Evolutionary conservation across 2,888 invertebrate species (phyloP).

Genomic region (Pyrochroa serraticornis): DNA sequence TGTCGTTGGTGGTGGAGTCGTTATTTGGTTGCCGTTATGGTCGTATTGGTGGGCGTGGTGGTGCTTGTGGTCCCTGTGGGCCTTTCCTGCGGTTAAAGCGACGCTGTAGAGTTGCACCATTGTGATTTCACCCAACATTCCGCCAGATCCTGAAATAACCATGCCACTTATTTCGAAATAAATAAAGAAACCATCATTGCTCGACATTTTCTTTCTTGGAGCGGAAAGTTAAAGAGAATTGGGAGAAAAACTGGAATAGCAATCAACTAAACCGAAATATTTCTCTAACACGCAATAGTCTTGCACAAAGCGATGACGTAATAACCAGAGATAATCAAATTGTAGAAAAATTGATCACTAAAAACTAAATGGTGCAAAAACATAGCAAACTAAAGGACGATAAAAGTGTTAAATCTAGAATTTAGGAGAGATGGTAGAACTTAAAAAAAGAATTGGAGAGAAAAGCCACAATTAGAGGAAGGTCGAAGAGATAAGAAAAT

Average conservation of each 20-base stretch:
- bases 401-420: neutral
- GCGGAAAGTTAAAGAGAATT: too few species aligned
- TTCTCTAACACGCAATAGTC: too few species aligned
- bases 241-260: too few species aligned
- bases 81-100: constrained; percentile 83
- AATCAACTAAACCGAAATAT: too few species aligned
- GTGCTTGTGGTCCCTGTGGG: constrained; percentile 86
- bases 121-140: constrained; percentile 77
- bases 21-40: constrained; percentile 71
- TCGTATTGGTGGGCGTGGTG: constrained; percentile 83
- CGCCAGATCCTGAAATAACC: constrained; percentile 62
- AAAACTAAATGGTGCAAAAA: too few species aligned
- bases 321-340: too few species aligned
- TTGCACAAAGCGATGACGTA: too few species aligned
- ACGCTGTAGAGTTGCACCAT: constrained; percentile 81
- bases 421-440: too few species aligned
- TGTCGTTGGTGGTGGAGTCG: constrained; percentile 65
- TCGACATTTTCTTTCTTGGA: neutral
- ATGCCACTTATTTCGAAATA: neutral
- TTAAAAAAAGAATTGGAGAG: neutral
- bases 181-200: neutral
- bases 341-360: too few species aligned
- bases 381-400: neutral
- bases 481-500: constrained; percentile 1
- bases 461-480: constrained; percentile 1